Percentiles rank a stretch among this genome's conserved stretches.
phyloP scores from a whole-genome alignment of 2,797 vertebrate genomes.

The Myripristis jacobus region DNA sequence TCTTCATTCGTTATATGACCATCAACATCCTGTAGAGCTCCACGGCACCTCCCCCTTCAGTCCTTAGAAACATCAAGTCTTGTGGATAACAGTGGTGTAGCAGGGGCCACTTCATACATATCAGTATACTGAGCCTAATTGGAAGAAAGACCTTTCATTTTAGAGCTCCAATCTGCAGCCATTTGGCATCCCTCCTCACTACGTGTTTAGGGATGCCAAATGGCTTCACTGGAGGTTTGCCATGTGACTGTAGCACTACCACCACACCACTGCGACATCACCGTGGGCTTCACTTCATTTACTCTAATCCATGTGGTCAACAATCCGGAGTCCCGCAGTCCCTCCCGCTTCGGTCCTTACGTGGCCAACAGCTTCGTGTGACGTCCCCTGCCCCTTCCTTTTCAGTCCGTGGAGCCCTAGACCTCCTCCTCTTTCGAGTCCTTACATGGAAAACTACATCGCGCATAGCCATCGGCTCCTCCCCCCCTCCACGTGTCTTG shows the following conservation, averaged over 20 bases:
- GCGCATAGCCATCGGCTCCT: slow-evolving; percentile 32
- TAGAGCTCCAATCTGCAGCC: slow-evolving; percentile 24
- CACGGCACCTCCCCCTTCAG: slow-evolving; percentile 5
- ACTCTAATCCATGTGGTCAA: slow-evolving; percentile 10
- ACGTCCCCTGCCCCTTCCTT: slow-evolving; percentile 34
- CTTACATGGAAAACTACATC: slow-evolving; percentile 40
- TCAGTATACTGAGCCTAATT: too few species aligned
- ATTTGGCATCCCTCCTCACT: slow-evolving; percentile 13
- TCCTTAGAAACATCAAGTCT: slow-evolving; percentile 24
- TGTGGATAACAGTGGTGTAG: neutral
- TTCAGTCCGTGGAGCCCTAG: slow-evolving; percentile 42
- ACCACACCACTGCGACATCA: neutral
- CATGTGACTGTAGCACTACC: slow-evolving; percentile 15
- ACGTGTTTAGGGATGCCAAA: slow-evolving; percentile 17
- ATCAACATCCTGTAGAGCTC: neutral
- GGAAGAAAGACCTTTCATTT: slow-evolving; percentile 55
- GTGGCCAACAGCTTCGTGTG: slow-evolving; percentile 38
- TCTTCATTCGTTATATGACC: slow-evolving; percentile 13
- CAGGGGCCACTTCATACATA: too few species aligned
- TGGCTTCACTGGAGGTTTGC: slow-evolving; percentile 8
- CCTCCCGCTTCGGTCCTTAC: slow-evolving; percentile 38
- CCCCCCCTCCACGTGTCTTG: neutral
- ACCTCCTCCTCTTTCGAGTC: slow-evolving; percentile 44
- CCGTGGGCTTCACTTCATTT: slow-evolving; percentile 17
- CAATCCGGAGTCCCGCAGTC: slow-evolving; percentile 13